Conservation (phyloP, 2,797 vertebrate species). For the Myotis findleyi region DNA sequence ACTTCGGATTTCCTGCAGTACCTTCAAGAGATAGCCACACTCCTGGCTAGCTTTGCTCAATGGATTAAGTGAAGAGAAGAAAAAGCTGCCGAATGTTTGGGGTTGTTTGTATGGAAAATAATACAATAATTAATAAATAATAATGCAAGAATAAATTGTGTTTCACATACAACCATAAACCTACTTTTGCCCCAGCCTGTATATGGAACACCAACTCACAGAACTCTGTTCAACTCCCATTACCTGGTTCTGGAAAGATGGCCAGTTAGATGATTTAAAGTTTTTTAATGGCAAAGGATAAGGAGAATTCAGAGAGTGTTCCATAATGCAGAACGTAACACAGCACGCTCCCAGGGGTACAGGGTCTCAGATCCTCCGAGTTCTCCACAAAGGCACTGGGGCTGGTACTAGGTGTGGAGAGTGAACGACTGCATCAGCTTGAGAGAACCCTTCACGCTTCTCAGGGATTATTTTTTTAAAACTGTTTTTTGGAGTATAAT, state of each 20-base stretch:
- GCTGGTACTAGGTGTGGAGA: neutral
- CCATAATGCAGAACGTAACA: neutral
- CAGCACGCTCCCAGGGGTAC: neutral
- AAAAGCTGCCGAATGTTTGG: neutral
- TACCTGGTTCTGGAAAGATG: neutral
- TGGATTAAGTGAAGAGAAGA: neutral
- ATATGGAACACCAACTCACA: neutral
- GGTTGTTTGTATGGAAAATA: neutral
- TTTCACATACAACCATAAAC: neutral
- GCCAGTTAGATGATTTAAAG: neutral
- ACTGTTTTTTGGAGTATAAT: neutral
- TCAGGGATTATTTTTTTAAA: neutral
- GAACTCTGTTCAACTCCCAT: neutral
- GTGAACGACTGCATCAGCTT: neutral
- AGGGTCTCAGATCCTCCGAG: neutral
- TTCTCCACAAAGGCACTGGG: neutral
- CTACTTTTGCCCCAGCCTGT: neutral
- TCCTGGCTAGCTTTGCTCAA: neutral
- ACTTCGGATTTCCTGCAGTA: rapidly evolving
- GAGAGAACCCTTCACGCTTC: neutral
- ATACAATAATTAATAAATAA: neutral
- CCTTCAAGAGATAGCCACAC: neutral
- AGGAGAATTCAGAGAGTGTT: neutral
- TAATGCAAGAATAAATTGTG: neutral
- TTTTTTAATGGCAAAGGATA: neutral